Evolutionary conservation across 1,140 invertebrate genomes (phyloP).

Genomic region (Orius laevigatus): DNA sequence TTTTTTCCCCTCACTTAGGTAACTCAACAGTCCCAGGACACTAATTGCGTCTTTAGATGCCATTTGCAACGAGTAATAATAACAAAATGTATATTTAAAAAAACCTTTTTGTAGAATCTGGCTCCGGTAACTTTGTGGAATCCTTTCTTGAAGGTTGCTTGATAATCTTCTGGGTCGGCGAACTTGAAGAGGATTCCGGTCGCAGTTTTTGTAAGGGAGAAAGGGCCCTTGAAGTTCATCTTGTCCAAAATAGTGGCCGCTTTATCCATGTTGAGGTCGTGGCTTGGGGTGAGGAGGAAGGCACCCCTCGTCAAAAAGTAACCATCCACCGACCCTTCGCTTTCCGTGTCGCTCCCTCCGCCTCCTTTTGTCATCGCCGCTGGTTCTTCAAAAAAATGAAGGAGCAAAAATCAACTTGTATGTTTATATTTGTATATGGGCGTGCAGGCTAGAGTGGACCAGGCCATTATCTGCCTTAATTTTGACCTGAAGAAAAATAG

Average conservation of each 20-base stretch:
- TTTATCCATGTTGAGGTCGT: slow-evolving; percentile 66
- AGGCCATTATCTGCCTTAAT: too few relatives aligned
- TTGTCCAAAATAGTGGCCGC: slow-evolving; percentile 72
- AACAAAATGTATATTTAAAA: too few relatives aligned
- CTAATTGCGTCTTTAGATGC: too few relatives aligned
- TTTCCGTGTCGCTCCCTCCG: slow-evolving; percentile 21
- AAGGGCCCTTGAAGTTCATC: slow-evolving; percentile 68
- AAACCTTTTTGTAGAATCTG: slow-evolving; percentile 61
- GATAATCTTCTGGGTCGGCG: slow-evolving; percentile 65
- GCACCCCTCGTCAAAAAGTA: slow-evolving; percentile 39
- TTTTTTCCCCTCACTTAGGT: too few relatives aligned
- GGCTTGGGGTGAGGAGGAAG: slow-evolving; percentile 66
- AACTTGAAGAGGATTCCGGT: slow-evolving; percentile 78
- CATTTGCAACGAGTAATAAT: too few relatives aligned
- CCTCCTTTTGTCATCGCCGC: slow-evolving; percentile 1
- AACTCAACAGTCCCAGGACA: too few relatives aligned
- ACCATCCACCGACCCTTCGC: slow-evolving; percentile 20
- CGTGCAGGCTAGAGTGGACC: too few relatives aligned
- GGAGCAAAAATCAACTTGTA: too few relatives aligned
- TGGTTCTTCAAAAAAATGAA: too few relatives aligned
- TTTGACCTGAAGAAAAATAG: too few relatives aligned
- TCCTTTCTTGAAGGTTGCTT: slow-evolving; percentile 67
- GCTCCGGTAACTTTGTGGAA: slow-evolving; percentile 69
- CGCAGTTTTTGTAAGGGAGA: slow-evolving; percentile 67
- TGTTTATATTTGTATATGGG: too few relatives aligned